phyloP scores from a whole-genome alignment of 2,888 invertebrate species.

The Teinopalpus imperialis region DNA sequence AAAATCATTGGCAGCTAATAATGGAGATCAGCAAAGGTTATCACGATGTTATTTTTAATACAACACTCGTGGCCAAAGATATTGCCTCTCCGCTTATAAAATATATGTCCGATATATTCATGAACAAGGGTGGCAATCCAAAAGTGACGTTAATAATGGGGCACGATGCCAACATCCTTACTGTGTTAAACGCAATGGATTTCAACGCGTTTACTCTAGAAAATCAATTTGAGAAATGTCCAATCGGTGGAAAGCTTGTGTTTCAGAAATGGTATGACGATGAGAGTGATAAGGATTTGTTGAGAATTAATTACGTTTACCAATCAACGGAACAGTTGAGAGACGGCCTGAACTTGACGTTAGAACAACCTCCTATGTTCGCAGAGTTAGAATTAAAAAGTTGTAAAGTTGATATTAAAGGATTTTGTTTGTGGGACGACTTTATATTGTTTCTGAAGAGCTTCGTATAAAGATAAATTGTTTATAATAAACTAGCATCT shows the following conservation, averaged over 20 bases:
- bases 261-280: conserved; percentile 62
- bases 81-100: conserved; percentile 53
- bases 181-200: conserved; percentile 49
- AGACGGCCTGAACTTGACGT: conserved; percentile 41
- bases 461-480: conserved; percentile 23
- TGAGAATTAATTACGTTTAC: conserved; percentile 64
- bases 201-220: conserved; percentile 49
- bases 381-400: conserved; percentile 46
- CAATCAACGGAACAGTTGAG: conserved; percentile 56
- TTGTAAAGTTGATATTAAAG: conserved; percentile 47
- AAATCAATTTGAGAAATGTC: conserved; percentile 53
- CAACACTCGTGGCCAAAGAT: conserved; percentile 57
- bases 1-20: conserved; percentile 47
- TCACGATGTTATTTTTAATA: conserved; percentile 63
- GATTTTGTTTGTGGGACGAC: conserved; percentile 60
- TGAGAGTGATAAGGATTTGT: conserved; percentile 36
- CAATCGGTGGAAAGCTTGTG: conserved; percentile 64
- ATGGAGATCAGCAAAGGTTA: conserved; percentile 51
- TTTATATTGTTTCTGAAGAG: conserved; percentile 43
- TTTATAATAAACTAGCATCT: neutral
- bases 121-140: conserved; percentile 35
- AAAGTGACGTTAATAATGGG: conserved; percentile 62
- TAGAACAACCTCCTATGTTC: conserved; percentile 52
- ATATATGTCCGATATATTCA: conserved; percentile 49
- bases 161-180: conserved; percentile 67